Evolutionary conservation across 37 sponge, comb jelly and placozoan species (phyloP).

Genomic region (Diacarnus erythraeanus): DNA sequence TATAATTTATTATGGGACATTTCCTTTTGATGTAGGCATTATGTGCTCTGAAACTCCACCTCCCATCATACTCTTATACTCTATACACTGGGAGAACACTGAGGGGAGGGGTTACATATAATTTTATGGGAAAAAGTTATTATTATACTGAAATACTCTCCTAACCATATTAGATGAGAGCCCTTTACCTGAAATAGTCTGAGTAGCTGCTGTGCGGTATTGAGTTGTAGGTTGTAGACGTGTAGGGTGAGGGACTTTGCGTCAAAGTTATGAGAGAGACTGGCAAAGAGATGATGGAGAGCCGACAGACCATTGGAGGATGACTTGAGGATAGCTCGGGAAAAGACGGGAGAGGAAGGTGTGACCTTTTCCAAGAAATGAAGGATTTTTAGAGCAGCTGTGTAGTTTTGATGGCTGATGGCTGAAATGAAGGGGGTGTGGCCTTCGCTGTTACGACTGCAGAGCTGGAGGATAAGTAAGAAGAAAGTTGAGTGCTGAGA

Average conservation of each 20-base stretch:
- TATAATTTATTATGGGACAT: too few relatives aligned
- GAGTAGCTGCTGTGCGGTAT: conserved; percentile 73
- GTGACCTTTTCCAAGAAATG: conserved; percentile 36
- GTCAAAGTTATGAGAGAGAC: conserved; percentile 40
- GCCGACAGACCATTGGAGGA: conserved; percentile 35
- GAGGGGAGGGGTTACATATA: too few relatives aligned
- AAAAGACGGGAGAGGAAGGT: not conserved
- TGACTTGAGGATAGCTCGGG: conserved; percentile 16
- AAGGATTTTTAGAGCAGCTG: conserved; percentile 62
- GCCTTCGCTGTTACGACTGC: conserved; percentile 49
- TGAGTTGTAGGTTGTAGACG: conserved; percentile 48
- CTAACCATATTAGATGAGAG: too few relatives aligned
- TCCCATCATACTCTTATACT: too few relatives aligned
- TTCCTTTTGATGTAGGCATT: too few relatives aligned
- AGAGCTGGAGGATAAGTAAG: conserved; percentile 29
- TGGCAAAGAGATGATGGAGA: conserved; percentile 40
- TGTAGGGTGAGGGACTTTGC: conserved; percentile 8
- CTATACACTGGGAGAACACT: too few relatives aligned
- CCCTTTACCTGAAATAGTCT: too few relatives aligned
- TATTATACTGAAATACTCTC: too few relatives aligned
- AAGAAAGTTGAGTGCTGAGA: not conserved
- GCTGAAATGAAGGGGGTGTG: conserved; percentile 69
- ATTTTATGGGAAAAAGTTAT: too few relatives aligned
- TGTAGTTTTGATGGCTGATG: conserved; percentile 57
- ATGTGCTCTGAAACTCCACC: too few relatives aligned